These are phyloP conservation scores for Dysdera silvatica DNA, from an alignment of 1,140 invertebrate genomes.

Conservation along the genomic window DNA sequence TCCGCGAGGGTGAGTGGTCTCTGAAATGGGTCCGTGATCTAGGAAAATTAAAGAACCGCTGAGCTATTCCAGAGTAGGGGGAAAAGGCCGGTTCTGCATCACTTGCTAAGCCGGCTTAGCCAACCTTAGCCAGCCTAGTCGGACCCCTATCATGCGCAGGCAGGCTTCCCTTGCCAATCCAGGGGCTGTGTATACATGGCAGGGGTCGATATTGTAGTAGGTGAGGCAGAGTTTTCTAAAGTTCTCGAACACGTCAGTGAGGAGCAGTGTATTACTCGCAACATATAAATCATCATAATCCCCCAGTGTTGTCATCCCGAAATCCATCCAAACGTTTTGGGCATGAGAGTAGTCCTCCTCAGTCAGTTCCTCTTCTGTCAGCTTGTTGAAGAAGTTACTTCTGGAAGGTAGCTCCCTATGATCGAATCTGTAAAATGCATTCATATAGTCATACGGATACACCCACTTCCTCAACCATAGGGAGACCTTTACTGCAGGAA, in stretches of 20 bases:
- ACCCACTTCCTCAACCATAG: background rate
- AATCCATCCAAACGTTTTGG: conserved; percentile 33
- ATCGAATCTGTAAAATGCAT: background rate
- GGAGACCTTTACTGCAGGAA: background rate
- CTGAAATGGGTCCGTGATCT: too few relatives aligned
- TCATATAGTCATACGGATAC: conserved; percentile 2
- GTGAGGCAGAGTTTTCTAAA: conserved; percentile 27
- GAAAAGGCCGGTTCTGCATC: too few relatives aligned
- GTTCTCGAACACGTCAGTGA: conserved; percentile 34
- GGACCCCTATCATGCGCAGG: background rate
- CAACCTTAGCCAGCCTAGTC: too few relatives aligned
- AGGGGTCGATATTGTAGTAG: background rate
- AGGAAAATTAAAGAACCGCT: too few relatives aligned
- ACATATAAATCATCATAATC: conserved; percentile 23
- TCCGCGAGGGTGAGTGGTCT: too few relatives aligned
- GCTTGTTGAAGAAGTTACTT: background rate
- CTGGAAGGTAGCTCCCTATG: background rate
- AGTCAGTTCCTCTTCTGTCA: background rate
- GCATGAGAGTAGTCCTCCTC: conserved; percentile 2
- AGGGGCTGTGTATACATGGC: background rate
- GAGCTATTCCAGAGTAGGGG: too few relatives aligned
- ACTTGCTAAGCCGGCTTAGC: too few relatives aligned
- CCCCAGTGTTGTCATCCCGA: conserved; percentile 28
- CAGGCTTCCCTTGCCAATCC: background rate
- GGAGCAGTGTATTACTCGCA: conserved; percentile 21